Percentiles rank a stretch among this genome's conserved stretches.
Conservation (phyloP, 2,888 invertebrate species). For the Ormyrus pomaceus region DNA sequence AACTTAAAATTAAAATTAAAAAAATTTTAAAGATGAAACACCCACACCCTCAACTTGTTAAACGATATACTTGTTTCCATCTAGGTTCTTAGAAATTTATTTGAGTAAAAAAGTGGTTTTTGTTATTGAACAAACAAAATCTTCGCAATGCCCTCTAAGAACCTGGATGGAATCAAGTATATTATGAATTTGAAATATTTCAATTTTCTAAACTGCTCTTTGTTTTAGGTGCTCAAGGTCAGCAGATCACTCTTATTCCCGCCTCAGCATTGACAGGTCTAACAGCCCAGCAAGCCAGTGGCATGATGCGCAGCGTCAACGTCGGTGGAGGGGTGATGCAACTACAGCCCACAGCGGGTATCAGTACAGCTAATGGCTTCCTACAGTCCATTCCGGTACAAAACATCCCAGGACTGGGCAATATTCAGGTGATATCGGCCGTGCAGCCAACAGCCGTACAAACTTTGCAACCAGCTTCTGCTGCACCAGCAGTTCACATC, state of each 20-base stretch:
- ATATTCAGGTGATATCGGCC: constrained; percentile 88
- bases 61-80: no score
- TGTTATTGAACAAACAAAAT: no score
- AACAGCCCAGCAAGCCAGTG: constrained; percentile 68
- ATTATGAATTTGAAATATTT: no score
- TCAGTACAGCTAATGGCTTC: constrained; percentile 75
- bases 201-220: no score
- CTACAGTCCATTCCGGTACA: constrained; percentile 85
- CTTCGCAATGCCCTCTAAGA: no score
- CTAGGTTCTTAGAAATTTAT: no score
- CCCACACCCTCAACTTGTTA: no score
- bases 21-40: no score
- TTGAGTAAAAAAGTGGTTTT: no score
- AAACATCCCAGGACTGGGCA: constrained; percentile 86
- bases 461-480: constrained; percentile 69
- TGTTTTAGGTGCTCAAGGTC: constrained; percentile 81
- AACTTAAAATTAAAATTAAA: no score
- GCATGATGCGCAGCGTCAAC: constrained; percentile 71
- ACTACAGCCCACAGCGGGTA: constrained; percentile 77
- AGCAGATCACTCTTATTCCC: constrained; percentile 91
- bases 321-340: constrained; percentile 71
- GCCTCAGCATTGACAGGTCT: constrained; percentile 78
- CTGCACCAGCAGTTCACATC: constrained; percentile 80
- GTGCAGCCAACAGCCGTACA: constrained; percentile 75
- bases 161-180: no score